Conservation (phyloP, 1,140 invertebrate species). For the Drosophila pectinifera region DNA sequence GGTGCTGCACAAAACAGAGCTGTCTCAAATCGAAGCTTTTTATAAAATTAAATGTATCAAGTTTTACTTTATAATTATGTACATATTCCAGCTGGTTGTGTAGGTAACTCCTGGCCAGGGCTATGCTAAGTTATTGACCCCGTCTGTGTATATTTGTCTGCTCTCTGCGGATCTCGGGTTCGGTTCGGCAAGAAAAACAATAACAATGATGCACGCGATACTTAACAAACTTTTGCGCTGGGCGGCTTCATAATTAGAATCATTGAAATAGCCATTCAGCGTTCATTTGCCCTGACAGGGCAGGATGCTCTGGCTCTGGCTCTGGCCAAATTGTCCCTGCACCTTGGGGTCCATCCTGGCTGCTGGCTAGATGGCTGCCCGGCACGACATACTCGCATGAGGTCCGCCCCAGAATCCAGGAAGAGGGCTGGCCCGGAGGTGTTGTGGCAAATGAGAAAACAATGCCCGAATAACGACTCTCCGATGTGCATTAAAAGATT, state of each 20-base stretch:
- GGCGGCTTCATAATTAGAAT: constrained; percentile 76
- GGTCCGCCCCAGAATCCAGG: not conserved
- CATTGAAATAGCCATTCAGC: constrained; percentile 75
- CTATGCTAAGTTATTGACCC: not conserved
- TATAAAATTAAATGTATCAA: too few species aligned
- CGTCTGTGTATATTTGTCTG: constrained; percentile 17
- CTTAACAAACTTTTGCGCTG: constrained; percentile 75
- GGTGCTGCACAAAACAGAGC: too few species aligned
- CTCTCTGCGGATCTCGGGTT: constrained; percentile 9
- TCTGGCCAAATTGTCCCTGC: constrained; percentile 51
- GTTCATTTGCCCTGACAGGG: constrained; percentile 54
- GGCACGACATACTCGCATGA: constrained; percentile 50
- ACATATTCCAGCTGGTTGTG: too few species aligned
- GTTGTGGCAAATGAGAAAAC: constrained; percentile 81
- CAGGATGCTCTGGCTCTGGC: too few species aligned
- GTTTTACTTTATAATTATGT: too few species aligned
- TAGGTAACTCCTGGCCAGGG: too few species aligned
- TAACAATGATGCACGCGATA: constrained; percentile 81
- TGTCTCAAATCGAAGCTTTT: too few species aligned
- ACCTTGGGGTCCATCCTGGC: constrained; percentile 11
- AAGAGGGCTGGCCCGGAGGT: constrained; percentile 41
- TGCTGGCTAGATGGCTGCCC: constrained; percentile 37
- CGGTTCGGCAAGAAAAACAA: constrained; percentile 58
- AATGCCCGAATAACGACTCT: constrained; percentile 83
- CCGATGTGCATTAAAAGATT: constrained; percentile 84